phyloP scores from a whole-genome alignment of 1,140 invertebrate genomes.

The Drusus annulatus region DNA sequence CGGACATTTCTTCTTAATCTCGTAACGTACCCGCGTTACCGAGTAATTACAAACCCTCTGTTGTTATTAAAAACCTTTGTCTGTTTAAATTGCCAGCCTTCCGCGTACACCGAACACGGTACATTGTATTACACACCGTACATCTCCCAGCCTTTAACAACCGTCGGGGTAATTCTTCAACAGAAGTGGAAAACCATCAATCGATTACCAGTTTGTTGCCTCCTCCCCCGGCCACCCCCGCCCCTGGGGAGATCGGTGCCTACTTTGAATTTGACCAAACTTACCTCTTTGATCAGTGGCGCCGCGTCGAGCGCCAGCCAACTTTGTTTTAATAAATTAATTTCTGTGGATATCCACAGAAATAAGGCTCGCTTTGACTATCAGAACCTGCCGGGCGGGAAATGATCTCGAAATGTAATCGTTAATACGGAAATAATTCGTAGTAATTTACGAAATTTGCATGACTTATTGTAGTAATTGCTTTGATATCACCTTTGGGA shows the following conservation, averaged over 20 bases:
- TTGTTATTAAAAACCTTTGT: conserved; percentile 38
- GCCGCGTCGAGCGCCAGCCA: no score
- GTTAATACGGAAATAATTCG: no score
- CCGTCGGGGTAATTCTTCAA: conserved; percentile 19
- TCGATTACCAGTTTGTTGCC: conserved; percentile 13
- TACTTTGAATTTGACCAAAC: conserved; percentile 9
- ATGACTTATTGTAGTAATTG: no score
- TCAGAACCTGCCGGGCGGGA: no score
- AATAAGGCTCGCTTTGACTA: no score
- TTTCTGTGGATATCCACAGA: no score
- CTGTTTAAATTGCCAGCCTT: conserved; percentile 18
- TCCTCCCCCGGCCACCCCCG: not conserved
- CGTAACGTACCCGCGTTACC: conserved; percentile 2
- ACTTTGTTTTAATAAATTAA: not conserved
- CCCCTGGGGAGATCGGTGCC: not conserved
- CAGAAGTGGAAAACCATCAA: conserved; percentile 23
- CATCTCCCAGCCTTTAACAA: not conserved
- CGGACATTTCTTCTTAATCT: conserved; percentile 2
- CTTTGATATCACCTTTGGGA: no score
- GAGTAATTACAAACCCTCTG: conserved; percentile 31
- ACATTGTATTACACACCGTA: not conserved
- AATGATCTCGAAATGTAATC: no score
- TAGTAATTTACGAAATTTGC: no score
- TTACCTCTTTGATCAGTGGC: not conserved
- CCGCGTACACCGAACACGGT: not conserved